phyloP scores from a whole-genome alignment of 2,113 vertebrate genomes.

The Emydura subglobosa region DNA sequence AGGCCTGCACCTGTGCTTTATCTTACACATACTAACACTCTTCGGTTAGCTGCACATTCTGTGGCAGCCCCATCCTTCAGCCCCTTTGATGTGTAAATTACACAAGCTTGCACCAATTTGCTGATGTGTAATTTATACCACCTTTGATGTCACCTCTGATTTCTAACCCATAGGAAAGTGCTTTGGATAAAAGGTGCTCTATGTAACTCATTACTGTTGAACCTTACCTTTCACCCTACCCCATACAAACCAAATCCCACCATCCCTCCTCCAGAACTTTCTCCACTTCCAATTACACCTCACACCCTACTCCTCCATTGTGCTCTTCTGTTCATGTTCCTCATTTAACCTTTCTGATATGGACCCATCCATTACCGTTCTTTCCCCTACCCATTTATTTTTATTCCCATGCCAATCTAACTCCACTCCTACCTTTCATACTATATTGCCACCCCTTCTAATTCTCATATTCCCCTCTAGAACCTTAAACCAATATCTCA shows the following conservation, averaged over 20 bases:
- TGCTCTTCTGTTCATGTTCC: not conserved
- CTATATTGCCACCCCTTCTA: not conserved
- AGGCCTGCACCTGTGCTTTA: not conserved
- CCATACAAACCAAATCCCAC: not conserved
- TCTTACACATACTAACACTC: not conserved
- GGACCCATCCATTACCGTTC: not conserved
- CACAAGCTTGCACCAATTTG: accelerated
- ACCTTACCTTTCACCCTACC: not conserved
- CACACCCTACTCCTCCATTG: not conserved
- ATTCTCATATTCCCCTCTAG: accelerated
- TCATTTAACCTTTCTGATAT: slow-evolving; percentile 11
- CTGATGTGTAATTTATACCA: accelerated
- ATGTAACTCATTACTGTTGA: not conserved
- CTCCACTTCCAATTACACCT: not conserved
- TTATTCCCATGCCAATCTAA: not conserved
- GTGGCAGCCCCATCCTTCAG: not conserved
- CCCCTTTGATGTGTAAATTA: not conserved
- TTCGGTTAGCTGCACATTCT: not conserved
- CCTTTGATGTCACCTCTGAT: not conserved
- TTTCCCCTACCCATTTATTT: not conserved
- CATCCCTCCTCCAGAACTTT: not conserved
- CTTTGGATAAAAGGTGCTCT: not conserved
- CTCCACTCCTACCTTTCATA: not conserved
- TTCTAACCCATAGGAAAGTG: not conserved
- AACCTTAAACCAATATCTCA: accelerated